Conservation (phyloP, 2,797 vertebrate species). For the Fundulus diaphanus region DNA sequence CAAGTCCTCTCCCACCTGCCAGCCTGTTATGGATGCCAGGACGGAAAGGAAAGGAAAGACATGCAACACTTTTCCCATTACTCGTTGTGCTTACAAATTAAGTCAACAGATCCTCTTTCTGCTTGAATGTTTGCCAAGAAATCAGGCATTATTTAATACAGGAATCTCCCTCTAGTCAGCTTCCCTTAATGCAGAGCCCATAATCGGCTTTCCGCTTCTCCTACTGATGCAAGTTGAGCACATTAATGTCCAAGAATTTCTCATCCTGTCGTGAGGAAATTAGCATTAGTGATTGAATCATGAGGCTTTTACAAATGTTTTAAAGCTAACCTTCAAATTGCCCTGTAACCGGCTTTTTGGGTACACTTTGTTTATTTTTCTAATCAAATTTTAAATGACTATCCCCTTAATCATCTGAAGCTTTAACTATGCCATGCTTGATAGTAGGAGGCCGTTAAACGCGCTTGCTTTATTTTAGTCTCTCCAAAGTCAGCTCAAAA, state of each 20-base stretch:
- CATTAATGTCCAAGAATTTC: conserved; percentile 36
- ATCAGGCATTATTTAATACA: conserved; percentile 61
- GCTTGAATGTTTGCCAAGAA: conserved; percentile 40
- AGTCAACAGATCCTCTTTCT: conserved; percentile 52
- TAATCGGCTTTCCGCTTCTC: conserved; percentile 35
- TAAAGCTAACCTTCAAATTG: conserved; percentile 14
- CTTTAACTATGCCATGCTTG: conserved; percentile 18
- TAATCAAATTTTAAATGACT: conserved; percentile 21
- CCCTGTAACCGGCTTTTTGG: conserved; percentile 11
- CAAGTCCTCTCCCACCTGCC: conserved; percentile 63
- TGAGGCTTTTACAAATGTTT: conserved; percentile 9
- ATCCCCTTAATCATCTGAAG: conserved; percentile 32
- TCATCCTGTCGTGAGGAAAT: conserved; percentile 10
- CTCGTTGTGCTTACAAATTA: conserved; percentile 39
- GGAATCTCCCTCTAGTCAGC: conserved; percentile 46
- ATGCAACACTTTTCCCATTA: conserved; percentile 47
- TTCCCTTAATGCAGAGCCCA: conserved; percentile 28
- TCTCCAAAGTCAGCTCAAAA: conserved; percentile 35
- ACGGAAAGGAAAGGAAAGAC: conserved; percentile 34
- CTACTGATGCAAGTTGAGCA: conserved; percentile 22
- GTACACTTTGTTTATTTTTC: conserved; percentile 6
- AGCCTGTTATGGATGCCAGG: conserved; percentile 41
- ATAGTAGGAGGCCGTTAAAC: conserved; percentile 42
- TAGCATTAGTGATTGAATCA: conserved; percentile 7
- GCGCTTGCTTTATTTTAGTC: conserved; percentile 31